Conservation (phyloP, 2,797 vertebrate species). For the Saxicola maurus region DNA sequence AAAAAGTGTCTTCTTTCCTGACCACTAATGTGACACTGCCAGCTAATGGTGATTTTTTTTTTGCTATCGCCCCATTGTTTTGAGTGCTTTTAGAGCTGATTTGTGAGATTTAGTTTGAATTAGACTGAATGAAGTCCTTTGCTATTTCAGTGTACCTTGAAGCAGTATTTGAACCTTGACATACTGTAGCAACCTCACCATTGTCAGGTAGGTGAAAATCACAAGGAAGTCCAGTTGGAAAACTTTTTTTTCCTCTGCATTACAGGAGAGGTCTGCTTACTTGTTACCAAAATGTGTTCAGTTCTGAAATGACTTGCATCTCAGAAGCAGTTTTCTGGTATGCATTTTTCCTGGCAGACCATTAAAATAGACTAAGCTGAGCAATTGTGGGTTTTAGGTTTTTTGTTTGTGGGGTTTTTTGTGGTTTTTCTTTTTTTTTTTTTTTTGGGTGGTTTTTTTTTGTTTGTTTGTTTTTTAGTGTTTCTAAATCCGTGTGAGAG, state of each 20-base stretch:
- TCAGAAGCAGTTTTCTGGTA: background rate
- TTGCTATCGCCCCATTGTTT: rapidly evolving
- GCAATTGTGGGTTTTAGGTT: too few species aligned
- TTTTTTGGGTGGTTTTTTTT: too few species aligned
- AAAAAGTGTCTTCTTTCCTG: background rate
- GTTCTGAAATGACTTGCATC: background rate
- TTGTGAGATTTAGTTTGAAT: background rate
- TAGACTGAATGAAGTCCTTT: background rate
- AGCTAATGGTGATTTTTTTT: background rate
- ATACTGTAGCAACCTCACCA: rapidly evolving
- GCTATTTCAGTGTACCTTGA: background rate
- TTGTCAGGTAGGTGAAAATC: background rate
- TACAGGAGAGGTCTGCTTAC: background rate
- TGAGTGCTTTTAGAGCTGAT: background rate
- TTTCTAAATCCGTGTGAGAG: background rate
- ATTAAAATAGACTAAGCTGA: background rate
- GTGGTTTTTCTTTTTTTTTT: too few species aligned
- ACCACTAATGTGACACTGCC: background rate
- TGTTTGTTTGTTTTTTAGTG: background rate
- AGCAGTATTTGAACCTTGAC: background rate
- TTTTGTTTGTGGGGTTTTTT: too few species aligned
- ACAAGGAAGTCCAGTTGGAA: background rate
- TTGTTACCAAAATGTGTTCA: background rate
- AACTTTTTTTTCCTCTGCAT: background rate
- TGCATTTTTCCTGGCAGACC: background rate